phyloP scores from a whole-genome alignment of 2,888 invertebrate species.

The Melanargia galathea region DNA sequence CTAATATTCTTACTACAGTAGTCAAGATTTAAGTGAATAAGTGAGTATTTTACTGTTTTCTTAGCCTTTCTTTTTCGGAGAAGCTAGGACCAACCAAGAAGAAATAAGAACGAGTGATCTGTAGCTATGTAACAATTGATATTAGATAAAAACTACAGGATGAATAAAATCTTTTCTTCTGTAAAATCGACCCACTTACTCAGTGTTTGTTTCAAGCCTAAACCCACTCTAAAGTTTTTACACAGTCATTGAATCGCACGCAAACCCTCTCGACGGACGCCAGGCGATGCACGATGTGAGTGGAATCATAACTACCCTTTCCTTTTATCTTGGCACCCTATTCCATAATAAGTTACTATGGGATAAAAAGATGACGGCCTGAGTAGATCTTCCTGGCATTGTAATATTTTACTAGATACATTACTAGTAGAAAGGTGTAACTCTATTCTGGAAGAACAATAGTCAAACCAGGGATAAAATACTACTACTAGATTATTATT shows the following conservation, averaged over 20 bases:
- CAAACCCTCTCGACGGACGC: slow-evolving; percentile 31
- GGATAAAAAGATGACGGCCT: slow-evolving; percentile 33
- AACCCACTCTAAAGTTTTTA: slow-evolving; percentile 35
- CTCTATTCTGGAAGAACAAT: not conserved
- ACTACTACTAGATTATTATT: too few relatives aligned
- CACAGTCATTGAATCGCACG: slow-evolving; percentile 37
- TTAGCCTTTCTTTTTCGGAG: too few relatives aligned
- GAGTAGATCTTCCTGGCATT: slow-evolving; percentile 28
- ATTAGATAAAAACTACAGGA: too few relatives aligned
- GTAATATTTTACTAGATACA: slow-evolving; percentile 36
- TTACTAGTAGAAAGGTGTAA: too few relatives aligned
- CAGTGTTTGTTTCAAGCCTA: slow-evolving; percentile 25
- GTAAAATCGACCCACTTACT: not conserved
- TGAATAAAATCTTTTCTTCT: not conserved
- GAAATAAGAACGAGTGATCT: too few relatives aligned
- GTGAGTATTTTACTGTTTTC: too few relatives aligned
- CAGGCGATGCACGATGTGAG: slow-evolving; percentile 36
- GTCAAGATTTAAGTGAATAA: too few relatives aligned
- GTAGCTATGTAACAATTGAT: too few relatives aligned
- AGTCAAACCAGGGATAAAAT: not conserved
- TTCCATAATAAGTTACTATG: slow-evolving; percentile 37
- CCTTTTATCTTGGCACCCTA: slow-evolving; percentile 40
- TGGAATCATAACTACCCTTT: slow-evolving; percentile 40
- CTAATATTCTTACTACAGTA: too few relatives aligned
- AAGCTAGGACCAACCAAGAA: too few relatives aligned